These are phyloP conservation scores for Volucella inanis DNA, from an alignment of 2,888 invertebrate genomes.

Conservation along the genomic window DNA sequence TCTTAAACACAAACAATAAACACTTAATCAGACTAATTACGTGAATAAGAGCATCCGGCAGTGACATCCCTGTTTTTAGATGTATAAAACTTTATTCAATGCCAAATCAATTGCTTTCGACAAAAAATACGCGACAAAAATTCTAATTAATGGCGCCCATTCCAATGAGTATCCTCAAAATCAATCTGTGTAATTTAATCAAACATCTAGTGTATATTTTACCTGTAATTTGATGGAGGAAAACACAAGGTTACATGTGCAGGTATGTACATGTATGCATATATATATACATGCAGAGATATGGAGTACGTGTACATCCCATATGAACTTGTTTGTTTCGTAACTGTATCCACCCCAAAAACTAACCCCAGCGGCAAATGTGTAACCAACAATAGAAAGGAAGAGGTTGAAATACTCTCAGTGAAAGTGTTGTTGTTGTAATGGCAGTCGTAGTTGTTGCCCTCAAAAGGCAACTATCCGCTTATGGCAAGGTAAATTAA, in stretches of 20 bases:
- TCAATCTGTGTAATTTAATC: conserved; percentile 63
- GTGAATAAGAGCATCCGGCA: conserved; percentile 8
- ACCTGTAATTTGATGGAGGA: conserved; percentile 53
- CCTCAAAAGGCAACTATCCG: conserved; percentile 66
- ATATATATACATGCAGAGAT: too few species aligned
- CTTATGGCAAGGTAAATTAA: conserved; percentile 67
- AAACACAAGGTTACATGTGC: conserved; percentile 50
- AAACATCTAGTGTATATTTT: conserved; percentile 63
- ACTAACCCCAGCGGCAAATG: conserved; percentile 33
- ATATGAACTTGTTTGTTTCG: too few species aligned
- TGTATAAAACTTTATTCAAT: conserved; percentile 13
- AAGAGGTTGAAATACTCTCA: conserved; percentile 10
- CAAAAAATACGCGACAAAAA: background rate
- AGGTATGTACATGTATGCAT: too few species aligned
- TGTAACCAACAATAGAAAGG: conserved; percentile 28
- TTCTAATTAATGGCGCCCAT: background rate
- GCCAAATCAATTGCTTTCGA: conserved; percentile 3
- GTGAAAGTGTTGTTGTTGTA: too few species aligned
- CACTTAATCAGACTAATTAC: conserved; percentile 59
- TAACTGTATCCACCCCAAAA: background rate
- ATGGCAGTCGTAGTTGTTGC: conserved; percentile 4
- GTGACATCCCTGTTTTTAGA: background rate
- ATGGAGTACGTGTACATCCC: too few species aligned
- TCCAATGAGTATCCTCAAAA: conserved; percentile 38
- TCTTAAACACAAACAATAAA: background rate